Percentiles rank a stretch among this genome's conserved stretches.
Conservation (phyloP, 2,113 vertebrate genomes). For the Macrotus californicus region DNA sequence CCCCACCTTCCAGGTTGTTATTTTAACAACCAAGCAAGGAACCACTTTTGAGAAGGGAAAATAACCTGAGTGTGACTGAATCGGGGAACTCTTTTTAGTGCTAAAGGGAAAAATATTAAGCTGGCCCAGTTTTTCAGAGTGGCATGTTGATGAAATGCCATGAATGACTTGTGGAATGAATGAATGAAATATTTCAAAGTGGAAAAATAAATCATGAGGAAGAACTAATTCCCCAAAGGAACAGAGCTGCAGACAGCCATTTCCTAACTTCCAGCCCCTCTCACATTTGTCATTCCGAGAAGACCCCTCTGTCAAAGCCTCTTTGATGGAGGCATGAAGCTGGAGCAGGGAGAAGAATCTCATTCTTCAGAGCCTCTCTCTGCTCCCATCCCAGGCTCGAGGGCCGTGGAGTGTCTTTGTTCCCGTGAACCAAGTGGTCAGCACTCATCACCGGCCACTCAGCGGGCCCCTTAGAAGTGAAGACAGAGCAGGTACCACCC, state of each 20-base stretch:
- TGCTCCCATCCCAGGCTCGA: background rate
- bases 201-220: constrained; percentile 62
- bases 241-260: constrained; percentile 52
- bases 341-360: background rate
- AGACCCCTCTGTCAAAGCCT: constrained; percentile 40
- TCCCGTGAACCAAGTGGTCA: background rate
- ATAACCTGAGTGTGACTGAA: background rate
- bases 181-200: constrained; percentile 61
- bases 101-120: constrained; percentile 41
- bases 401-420: background rate
- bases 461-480: background rate
- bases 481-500: background rate
- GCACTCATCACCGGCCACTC: background rate
- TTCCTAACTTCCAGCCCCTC: constrained; percentile 49
- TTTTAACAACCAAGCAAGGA: background rate
- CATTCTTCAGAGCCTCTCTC: background rate
- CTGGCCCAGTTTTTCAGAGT: constrained; percentile 43
- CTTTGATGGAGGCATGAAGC: background rate
- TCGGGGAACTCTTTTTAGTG: background rate
- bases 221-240: constrained; percentile 62
- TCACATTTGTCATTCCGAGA: constrained; percentile 60
- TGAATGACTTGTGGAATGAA: constrained; percentile 64
- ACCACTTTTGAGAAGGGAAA: background rate
- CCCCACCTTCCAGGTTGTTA: background rate
- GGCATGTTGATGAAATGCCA: constrained; percentile 63